These are phyloP conservation scores for Cavia porcellus DNA, from an alignment of 2,113 vertebrate genomes.

Conservation along the genomic window DNA sequence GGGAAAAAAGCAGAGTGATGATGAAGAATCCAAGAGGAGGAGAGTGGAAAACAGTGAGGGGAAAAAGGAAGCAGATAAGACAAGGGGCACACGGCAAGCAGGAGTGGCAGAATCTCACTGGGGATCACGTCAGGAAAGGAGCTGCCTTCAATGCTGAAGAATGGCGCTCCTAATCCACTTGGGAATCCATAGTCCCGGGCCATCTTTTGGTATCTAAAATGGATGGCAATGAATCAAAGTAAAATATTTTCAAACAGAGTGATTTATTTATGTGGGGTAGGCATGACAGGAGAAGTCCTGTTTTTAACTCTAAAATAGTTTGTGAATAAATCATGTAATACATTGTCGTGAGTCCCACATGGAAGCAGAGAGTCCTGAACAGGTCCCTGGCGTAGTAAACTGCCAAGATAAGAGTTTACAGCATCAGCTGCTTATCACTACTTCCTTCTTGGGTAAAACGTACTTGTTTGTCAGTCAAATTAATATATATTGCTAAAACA, in stretches of 20 bases:
- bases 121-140: background rate
- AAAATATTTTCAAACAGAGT: slow-evolving; percentile 35
- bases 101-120: background rate
- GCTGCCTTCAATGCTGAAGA: background rate
- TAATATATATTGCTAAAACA: slow-evolving; percentile 69
- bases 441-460: slow-evolving; percentile 78
- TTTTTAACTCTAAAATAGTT: slow-evolving; percentile 64
- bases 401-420: slow-evolving; percentile 71
- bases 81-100: background rate
- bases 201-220: background rate
- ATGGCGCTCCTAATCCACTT: background rate
- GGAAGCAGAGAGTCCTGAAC: slow-evolving; percentile 31
- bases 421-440: slow-evolving; percentile 67
- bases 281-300: slow-evolving; percentile 29
- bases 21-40: background rate
- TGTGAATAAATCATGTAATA: slow-evolving; percentile 72
- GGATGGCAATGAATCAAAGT: slow-evolving; percentile 39
- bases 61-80: background rate
- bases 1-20: background rate
- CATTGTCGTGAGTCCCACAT: slow-evolving; percentile 45
- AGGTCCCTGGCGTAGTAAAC: slow-evolving; percentile 38
- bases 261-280: slow-evolving; percentile 29
- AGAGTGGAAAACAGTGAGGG: background rate
- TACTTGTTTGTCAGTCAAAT: slow-evolving; percentile 73
- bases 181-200: background rate